Evolutionary conservation across 2,113 vertebrate genomes (phyloP), one percentile per base, ranked within the genome.

Genomic region (Mystacornis crossleyi): DNA sequence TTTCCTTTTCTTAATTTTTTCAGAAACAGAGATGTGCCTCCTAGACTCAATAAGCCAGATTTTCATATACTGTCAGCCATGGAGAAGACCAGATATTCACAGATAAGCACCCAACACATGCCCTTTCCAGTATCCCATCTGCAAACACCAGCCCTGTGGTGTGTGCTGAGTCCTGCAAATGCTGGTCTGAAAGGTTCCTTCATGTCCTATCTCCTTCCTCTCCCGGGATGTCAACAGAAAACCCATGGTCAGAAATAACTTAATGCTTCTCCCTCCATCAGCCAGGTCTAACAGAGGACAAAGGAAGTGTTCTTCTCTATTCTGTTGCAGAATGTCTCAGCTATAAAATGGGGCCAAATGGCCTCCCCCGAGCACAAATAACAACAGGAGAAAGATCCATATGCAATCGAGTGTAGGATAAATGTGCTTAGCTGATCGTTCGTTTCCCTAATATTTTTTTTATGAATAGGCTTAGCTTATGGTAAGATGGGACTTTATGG

Each of bases 361-460:
- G 72, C 92, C 66, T 91, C 66, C 97, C 81, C 86, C 77, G 69
- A 90, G 92, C 97, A 95, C 88, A 97, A 95, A 96, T 93, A 97
- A 87, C 90, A 96, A 93, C 91, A 93, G 87, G 82, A 91, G 70
- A 74, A 80, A 79, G 51, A 31, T 67, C 53, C 78, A 79, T 72
- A 82, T 86, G 81, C 61, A 26, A 72, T 89, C 9, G 53, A 72
- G 83, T 92, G 84, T 95, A 66, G 91, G 86, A 93, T 87, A 26
- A 86, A 95, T 95, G 92, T 89, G 89, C 92, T 93, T 85, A 81
- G 78, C 70, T 90, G 86, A 94, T 84, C 94, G 71, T 96, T 72
- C 64, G 60, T 97, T 97, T 97, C 88, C 92, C 75, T 97, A 96
- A 95, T 97, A 96, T 95, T 96, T 97, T 81, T 95, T 97, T 97